Evolutionary conservation across 2,888 invertebrate genomes (phyloP).

Genomic region (Pristionchus exspectatus): DNA sequence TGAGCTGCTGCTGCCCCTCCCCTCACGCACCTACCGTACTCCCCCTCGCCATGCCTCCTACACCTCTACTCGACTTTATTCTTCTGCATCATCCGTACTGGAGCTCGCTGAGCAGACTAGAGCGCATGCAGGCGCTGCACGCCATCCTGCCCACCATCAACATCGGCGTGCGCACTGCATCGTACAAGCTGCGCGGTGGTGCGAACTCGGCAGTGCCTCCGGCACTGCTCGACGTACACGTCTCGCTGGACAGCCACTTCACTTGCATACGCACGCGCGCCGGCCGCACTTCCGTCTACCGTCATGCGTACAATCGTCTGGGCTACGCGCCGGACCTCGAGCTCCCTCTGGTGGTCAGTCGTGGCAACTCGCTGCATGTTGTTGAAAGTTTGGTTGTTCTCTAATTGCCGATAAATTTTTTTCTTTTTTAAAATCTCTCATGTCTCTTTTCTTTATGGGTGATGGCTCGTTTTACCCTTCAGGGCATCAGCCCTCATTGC

Average conservation of each 20-base stretch:
- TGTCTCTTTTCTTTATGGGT: too few species aligned
- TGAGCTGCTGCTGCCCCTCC: background rate
- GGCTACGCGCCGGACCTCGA: background rate
- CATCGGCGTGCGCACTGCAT: background rate
- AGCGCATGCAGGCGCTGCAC: background rate
- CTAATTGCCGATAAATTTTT: background rate
- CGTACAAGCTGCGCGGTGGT: background rate
- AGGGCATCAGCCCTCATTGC: too few species aligned
- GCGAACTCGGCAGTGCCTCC: background rate
- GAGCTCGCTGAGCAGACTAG: background rate
- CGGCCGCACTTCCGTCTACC: background rate
- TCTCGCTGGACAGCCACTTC: conserved; percentile 17
- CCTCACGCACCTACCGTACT: background rate
- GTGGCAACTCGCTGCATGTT: background rate
- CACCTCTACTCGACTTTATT: background rate
- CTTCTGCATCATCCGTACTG: background rate
- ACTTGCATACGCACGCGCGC: background rate
- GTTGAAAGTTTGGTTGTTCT: too few species aligned
- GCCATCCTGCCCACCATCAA: too few species aligned
- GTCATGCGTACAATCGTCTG: background rate
- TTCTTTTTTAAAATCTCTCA: background rate
- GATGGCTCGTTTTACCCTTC: too few species aligned
- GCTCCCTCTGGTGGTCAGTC: background rate
- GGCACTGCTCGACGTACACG: background rate
- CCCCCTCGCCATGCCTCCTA: too few species aligned